phyloP scores from a whole-genome alignment of 92 coral and sea anemone species.

The Phenganax marumi region DNA sequence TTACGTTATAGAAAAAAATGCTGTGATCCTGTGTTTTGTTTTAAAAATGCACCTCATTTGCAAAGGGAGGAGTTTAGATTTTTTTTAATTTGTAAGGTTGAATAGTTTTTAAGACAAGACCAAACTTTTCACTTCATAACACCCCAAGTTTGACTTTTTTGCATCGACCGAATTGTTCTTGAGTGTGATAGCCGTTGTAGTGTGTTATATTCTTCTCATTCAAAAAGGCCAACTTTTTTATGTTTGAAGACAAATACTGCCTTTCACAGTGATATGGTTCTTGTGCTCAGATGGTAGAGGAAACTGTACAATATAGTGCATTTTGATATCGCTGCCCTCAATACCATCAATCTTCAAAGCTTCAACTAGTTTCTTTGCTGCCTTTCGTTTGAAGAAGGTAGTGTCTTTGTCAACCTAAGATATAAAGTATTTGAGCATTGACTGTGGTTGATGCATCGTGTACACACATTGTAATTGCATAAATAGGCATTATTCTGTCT shows the following conservation, averaged over 20 bases:
- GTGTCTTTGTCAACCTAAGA: slow-evolving; percentile 25
- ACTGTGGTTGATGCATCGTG: no score
- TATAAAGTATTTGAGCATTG: background rate
- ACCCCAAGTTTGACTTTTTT: no score
- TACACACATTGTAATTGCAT: no score
- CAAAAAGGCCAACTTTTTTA: background rate
- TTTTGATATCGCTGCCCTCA: background rate
- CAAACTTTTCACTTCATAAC: no score
- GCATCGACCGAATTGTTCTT: no score
- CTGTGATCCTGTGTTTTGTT: no score
- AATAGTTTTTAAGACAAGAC: no score
- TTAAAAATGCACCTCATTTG: no score
- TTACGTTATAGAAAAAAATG: no score
- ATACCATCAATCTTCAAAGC: background rate
- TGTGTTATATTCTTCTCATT: background rate
- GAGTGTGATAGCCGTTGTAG: no score
- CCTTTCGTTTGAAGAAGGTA: slow-evolving; percentile 1
- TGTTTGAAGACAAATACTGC: background rate
- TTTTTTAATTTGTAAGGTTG: no score
- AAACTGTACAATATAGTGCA: background rate
- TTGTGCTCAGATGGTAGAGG: slow-evolving; percentile 9
- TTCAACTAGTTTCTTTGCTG: slow-evolving; percentile 5
- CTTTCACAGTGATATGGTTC: slow-evolving; percentile 33
- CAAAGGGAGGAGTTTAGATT: no score
- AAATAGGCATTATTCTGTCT: background rate